Base-by-base conservation (phyloP, 2,113 vertebrate genomes). In the Ariopsis seemanni region DNA sequence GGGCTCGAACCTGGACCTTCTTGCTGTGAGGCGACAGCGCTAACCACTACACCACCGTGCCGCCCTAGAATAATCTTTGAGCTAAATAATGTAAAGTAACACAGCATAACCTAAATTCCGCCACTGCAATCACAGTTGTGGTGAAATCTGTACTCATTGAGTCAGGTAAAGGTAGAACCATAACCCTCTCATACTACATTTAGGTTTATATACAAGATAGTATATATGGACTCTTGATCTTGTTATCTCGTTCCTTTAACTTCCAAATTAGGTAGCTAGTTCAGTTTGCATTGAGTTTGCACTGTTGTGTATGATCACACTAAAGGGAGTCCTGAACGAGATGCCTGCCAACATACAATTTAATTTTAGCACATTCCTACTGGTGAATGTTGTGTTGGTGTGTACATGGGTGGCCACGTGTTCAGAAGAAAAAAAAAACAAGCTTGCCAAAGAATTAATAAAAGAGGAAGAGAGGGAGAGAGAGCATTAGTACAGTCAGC, bases 381-480 rank as follows among this genome's bases (percentile, higher is more conserved):
- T 80, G 78, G 15, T 60, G 53, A 80, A 48, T 30, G 53, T 58
- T 75, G 77, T 85, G 53, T 50, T 82, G 57, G 71, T 83, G 53
- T 72, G 67, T 48, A n/a, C 4, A 42, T 50, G n/a, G 11, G 42
- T 9, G 4, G 22, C 60, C 17, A 53, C 67, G 82, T 83, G 74
- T 58, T 80, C 27, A 67, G 42, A 86, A 53, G 53, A 48, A 57
- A 52, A 48, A 57, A 52, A 82, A 58, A 53, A 58, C 42, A 82
- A 53, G 30, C 81, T 27, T 83, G 34, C 30, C 67, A 27, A 82
- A 55, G 6, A 53, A 27, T 62, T 74, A 69, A n/a, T 86, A 75
- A 85, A 65, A 84, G 84, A 62, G 60, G 78, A 82, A 80, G 85
- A 69, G 52, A 55, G 34, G 60, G 34, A 84, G 67, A 83, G 63